Base-by-base conservation (phyloP, 1,140 invertebrate genomes). In the Zaprionus ornatus region DNA sequence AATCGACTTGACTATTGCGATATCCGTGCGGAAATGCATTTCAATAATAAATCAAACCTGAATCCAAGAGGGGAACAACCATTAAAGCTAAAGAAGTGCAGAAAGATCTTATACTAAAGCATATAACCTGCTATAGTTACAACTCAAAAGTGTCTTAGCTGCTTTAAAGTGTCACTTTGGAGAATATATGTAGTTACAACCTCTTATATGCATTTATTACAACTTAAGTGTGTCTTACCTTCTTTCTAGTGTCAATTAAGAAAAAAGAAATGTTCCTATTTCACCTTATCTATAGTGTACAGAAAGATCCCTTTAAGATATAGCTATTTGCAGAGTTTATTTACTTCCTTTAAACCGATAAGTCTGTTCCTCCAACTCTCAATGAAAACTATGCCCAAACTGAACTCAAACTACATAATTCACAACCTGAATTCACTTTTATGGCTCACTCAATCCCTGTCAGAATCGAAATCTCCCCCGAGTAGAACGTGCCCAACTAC, bases 1-100 rank as follows among this genome's bases (percentile, higher is more conserved):
- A 83, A 78, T 83, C 70, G 45, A 69, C 56, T 55, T 62, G 77
- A 55, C 62, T 59, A 29, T 32, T 50, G 64, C 40, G 70, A 69
- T 71, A 63, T 62, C 61, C 64, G 23, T 55, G 57, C 45, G 67
- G 54, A 71, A 65, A 65, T 70, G 23, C 59, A 74, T 25, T 48
- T 42, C 42, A 70, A 63, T 59, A 74, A 50, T 57, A 57, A 27
- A 42, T 40, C 40, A 55, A 62, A 62, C 10, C 45, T 17, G 17
- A 13, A 23, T 50, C 45, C 45, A 23, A 27, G 9, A 15, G 9
- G 2, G 27, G 29, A 35, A 32, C 32, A 59, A 23, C 2, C 19
- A 7, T 19, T 59, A 23, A 59, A 37, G 19, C 32, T 23, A 15
- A 50, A 50, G 40, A 45, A 45, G 7, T 7, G 40, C 40, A 17